A percentile compares a stretch with the other conserved stretches of the same genome.
phyloP scores from a whole-genome alignment of 2,113 vertebrate species.

The Sminthopsis crassicaudata region DNA sequence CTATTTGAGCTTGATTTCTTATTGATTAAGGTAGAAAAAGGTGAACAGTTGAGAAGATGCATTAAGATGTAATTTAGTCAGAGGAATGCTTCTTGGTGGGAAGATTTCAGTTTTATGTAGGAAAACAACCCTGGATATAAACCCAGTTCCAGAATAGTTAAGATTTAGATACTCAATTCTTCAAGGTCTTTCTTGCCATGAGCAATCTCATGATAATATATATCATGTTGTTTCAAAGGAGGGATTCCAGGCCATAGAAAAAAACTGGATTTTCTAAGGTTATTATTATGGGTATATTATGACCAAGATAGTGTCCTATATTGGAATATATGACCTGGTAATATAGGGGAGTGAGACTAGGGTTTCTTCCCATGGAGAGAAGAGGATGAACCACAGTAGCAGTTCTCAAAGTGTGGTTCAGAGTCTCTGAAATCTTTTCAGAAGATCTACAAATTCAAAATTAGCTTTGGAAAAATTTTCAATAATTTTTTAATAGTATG shows the following conservation, averaged over 20 bases:
- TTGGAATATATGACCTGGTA: neutral
- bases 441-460: no score
- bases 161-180: neutral
- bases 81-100: conserved; percentile 3
- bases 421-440: no score
- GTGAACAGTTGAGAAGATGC: conserved; percentile 65
- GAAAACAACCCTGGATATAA: neutral
- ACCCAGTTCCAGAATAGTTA: neutral
- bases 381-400: neutral
- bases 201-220: neutral
- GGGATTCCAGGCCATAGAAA: neutral
- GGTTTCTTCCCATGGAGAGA: neutral
- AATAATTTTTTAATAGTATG: no score
- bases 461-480: no score
- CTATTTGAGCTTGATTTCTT: conserved; percentile 65
- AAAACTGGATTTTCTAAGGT: neutral
- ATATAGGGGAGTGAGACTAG: neutral
- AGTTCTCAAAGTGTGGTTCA: no score
- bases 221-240: neutral
- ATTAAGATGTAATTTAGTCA: conserved; percentile 74
- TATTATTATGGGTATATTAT: neutral
- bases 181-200: neutral
- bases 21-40: conserved; percentile 67
- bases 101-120: conserved; percentile 56
- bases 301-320: neutral